Conservation (phyloP, 2,113 vertebrate species). For the Alethe diademata region DNA sequence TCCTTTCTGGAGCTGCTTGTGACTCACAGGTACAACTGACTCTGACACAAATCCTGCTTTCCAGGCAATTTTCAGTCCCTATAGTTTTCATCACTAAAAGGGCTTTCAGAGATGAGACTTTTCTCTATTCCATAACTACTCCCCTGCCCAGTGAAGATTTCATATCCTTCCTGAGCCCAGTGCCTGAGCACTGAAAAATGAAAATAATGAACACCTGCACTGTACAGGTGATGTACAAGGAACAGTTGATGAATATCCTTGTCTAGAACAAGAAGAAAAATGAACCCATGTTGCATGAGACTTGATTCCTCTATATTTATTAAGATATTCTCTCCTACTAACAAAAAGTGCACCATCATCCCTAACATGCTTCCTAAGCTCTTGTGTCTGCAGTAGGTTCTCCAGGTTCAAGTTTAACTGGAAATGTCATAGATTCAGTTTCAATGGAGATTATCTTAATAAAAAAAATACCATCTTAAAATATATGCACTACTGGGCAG, state of each 20-base stretch:
- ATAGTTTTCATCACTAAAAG: background rate
- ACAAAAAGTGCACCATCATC: background rate
- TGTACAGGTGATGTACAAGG: background rate
- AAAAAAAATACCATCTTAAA: background rate
- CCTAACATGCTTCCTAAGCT: background rate
- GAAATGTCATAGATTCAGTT: background rate
- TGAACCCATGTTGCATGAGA: background rate
- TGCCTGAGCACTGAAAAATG: background rate
- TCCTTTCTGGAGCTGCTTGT: background rate
- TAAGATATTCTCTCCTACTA: background rate
- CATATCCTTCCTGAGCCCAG: background rate
- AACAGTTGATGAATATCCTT: background rate
- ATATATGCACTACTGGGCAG: background rate
- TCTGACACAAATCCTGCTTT: background rate
- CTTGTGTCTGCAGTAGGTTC: background rate
- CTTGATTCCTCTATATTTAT: background rate
- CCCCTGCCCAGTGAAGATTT: background rate
- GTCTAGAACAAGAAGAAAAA: background rate
- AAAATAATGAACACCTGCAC: background rate
- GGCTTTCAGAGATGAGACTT: background rate
- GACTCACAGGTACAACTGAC: background rate
- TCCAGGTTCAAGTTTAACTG: background rate
- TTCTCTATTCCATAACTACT: background rate
- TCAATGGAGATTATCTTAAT: background rate
- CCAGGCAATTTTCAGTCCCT: background rate